Conservation (phyloP, 2,797 vertebrate genomes). For the Amniataba percoides region DNA sequence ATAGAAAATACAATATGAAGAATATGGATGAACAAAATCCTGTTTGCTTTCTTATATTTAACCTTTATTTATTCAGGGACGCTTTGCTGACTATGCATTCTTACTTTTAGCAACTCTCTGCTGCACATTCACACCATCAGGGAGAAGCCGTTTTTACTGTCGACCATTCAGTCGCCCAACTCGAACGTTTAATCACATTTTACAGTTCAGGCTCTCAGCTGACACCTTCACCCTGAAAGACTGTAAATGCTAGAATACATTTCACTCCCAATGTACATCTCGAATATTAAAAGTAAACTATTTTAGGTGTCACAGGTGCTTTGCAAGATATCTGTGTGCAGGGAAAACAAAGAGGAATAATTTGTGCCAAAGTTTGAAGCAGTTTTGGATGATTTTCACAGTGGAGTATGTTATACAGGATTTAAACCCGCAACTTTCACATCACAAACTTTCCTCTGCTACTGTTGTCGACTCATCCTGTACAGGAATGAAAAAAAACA, state of each 20-base stretch:
- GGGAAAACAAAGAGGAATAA: neutral
- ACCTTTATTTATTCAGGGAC: constrained; percentile 38
- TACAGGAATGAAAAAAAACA: constrained; percentile 35
- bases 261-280: neutral
- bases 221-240: neutral
- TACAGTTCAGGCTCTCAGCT: neutral
- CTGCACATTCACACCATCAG: constrained; percentile 16
- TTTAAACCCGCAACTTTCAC: neutral
- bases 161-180: neutral
- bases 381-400: neutral
- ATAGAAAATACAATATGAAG: constrained; percentile 34
- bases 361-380: neutral
- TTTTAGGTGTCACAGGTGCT: neutral
- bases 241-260: neutral
- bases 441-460: neutral
- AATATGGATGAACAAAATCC: constrained; percentile 53
- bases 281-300: neutral
- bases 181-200: constrained; percentile 8
- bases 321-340: neutral
- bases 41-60: constrained; percentile 39
- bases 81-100: constrained; percentile 53
- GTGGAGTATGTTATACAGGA: neutral
- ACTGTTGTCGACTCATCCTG: neutral
- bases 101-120: constrained; percentile 26
- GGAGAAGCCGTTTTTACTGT: neutral